These are phyloP conservation scores for Cryptosula pallasiana DNA, from an alignment of 2,888 invertebrate species.

Conservation along the genomic window DNA sequence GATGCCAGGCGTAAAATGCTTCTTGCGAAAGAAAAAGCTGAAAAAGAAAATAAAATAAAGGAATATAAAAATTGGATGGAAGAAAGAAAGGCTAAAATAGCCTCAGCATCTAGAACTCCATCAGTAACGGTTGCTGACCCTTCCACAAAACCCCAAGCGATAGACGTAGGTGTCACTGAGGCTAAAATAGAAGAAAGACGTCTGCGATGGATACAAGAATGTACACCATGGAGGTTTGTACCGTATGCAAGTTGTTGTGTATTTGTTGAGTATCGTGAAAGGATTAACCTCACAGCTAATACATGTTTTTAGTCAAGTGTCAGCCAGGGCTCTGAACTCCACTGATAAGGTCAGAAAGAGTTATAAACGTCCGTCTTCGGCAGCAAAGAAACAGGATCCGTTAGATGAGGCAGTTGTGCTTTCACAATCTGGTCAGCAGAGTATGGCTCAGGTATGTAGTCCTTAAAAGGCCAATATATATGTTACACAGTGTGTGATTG, in stretches of 20 bases:
- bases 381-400: slow-evolving; percentile 40
- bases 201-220: slow-evolving; percentile 41
- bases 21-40: not conserved
- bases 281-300: not conserved
- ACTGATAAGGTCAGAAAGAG: slow-evolving; percentile 30
- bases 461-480: too few relatives aligned
- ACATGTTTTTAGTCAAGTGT: slow-evolving; percentile 35
- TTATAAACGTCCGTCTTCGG: slow-evolving; percentile 37
- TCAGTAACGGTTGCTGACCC: not conserved
- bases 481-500: too few relatives aligned
- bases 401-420: slow-evolving; percentile 36
- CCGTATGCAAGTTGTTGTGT: not conserved
- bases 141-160: too few relatives aligned
- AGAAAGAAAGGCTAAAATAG: not conserved
- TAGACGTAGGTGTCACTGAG: not conserved
- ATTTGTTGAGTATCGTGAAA: slow-evolving; percentile 15
- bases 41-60: not conserved
- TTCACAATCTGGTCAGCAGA: slow-evolving; percentile 35
- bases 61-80: slow-evolving; percentile 7
- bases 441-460: slow-evolving; percentile 40
- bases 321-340: slow-evolving; percentile 23
- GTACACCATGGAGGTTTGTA: slow-evolving; percentile 44
- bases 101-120: too few relatives aligned
- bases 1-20: not conserved
- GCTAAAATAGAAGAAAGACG: slow-evolving; percentile 33